These are phyloP conservation scores for Pelodiscus sinensis DNA, from an alignment of 2,113 vertebrate species.

Conservation along the genomic window DNA sequence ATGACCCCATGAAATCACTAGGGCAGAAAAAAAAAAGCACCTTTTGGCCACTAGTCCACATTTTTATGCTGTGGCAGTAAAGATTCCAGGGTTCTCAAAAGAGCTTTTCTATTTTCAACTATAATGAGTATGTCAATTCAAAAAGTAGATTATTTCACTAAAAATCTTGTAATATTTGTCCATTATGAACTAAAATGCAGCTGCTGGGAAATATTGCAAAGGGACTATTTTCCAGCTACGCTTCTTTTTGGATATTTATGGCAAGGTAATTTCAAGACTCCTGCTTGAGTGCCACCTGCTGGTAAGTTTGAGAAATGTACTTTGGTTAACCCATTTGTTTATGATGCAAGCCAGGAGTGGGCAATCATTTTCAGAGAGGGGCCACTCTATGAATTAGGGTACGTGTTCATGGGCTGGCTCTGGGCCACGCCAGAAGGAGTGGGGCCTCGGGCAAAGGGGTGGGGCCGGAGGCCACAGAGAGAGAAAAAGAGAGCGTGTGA, in stretches of 20 bases:
- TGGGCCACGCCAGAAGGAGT: too few species aligned
- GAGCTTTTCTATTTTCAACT: background rate
- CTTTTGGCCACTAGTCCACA: background rate
- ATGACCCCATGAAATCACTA: background rate
- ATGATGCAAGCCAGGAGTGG: background rate
- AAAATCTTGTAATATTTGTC: background rate
- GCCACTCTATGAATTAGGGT: too few species aligned
- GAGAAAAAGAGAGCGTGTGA: too few species aligned
- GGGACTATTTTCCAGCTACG: background rate
- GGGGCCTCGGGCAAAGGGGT: too few species aligned
- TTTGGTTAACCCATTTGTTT: background rate
- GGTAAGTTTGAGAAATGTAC: background rate
- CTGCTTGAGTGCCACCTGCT: rapidly evolving
- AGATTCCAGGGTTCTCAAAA: background rate
- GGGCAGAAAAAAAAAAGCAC: background rate
- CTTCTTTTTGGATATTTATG: background rate
- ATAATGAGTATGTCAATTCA: background rate
- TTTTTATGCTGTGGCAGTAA: background rate
- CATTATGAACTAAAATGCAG: background rate
- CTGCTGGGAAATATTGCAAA: background rate
- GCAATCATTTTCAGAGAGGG: too few species aligned
- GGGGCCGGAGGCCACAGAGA: too few species aligned
- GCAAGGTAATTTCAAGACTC: background rate
- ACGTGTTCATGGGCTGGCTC: too few species aligned
- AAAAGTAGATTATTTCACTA: background rate